Percentiles rank a stretch among this genome's conserved stretches.
Evolutionary conservation across 1,140 invertebrate genomes (phyloP).

Genomic region (Papilio dardanus): DNA sequence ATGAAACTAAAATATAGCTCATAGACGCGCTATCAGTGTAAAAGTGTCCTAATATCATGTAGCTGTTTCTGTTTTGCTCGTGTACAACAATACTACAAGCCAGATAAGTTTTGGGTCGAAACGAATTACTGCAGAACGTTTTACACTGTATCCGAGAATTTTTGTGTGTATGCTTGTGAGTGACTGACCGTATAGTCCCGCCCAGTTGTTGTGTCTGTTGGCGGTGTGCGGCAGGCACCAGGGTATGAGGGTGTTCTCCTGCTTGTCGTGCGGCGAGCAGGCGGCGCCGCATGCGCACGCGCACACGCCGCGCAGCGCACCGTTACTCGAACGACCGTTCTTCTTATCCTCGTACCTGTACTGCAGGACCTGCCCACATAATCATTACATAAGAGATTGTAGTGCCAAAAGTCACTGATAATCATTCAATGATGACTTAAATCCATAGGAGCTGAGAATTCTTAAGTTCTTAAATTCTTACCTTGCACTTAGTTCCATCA

Average conservation of each 20-base stretch:
- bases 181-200: constrained; percentile 83
- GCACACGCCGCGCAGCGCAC: constrained; percentile 90
- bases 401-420: too few species aligned
- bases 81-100: too few species aligned
- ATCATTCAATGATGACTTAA: too few species aligned
- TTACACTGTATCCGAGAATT: too few species aligned
- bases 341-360: constrained; percentile 89
- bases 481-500: constrained; percentile 87
- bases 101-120: too few species aligned
- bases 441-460: too few species aligned
- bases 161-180: not conserved
- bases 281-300: constrained; percentile 85
- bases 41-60: too few species aligned
- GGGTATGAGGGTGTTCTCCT: constrained; percentile 93
- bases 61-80: too few species aligned
- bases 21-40: too few species aligned
- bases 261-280: constrained; percentile 89
- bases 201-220: constrained; percentile 94
- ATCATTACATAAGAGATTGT: not conserved
- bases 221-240: constrained; percentile 96
- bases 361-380: constrained; percentile 76
- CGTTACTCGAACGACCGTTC: constrained; percentile 83
- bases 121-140: too few species aligned
- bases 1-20: not conserved
- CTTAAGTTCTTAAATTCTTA: constrained; percentile 51